phyloP scores from a whole-genome alignment of 2,797 vertebrate genomes.

The Choloepus didactylus region DNA sequence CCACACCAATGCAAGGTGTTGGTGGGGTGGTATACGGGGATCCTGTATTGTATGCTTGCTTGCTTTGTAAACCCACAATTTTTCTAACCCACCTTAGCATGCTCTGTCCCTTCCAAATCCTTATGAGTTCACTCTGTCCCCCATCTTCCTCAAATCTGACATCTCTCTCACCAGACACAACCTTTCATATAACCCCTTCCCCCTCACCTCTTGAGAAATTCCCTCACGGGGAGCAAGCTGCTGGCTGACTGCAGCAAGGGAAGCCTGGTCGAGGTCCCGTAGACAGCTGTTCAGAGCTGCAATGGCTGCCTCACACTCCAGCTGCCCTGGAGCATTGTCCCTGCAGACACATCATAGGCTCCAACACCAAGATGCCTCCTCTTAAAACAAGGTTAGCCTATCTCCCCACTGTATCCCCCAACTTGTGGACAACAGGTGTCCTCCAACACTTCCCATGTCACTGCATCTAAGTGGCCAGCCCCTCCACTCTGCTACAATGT shows the following conservation, averaged over 20 bases:
- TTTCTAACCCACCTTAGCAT: background rate
- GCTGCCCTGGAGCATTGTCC: conserved; percentile 98
- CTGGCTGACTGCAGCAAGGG: conserved; percentile 97
- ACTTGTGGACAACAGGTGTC: background rate
- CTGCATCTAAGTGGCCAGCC: background rate
- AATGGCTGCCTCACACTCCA: conserved; percentile 97
- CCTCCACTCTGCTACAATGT: background rate
- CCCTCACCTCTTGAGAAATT: conserved; percentile 97
- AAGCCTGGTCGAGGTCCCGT: conserved; percentile 97
- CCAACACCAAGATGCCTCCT: background rate
- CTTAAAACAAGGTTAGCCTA: background rate
- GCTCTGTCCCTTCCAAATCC: background rate
- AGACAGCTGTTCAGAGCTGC: conserved; percentile 95
- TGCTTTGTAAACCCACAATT: too few relatives aligned
- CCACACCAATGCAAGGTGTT: too few relatives aligned
- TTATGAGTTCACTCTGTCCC: background rate
- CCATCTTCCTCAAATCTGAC: background rate
- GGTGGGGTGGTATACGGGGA: too few relatives aligned
- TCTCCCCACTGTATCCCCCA: background rate
- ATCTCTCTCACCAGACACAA: background rate
- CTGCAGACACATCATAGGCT: conserved; percentile 85
- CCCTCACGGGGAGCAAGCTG: conserved; percentile 96
- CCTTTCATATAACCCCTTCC: background rate
- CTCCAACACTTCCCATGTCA: background rate
- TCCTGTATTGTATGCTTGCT: too few relatives aligned